Percentiles rank a stretch among this genome's conserved stretches.
Conservation (phyloP, 2,113 vertebrate species). For the Centropristis striata region DNA sequence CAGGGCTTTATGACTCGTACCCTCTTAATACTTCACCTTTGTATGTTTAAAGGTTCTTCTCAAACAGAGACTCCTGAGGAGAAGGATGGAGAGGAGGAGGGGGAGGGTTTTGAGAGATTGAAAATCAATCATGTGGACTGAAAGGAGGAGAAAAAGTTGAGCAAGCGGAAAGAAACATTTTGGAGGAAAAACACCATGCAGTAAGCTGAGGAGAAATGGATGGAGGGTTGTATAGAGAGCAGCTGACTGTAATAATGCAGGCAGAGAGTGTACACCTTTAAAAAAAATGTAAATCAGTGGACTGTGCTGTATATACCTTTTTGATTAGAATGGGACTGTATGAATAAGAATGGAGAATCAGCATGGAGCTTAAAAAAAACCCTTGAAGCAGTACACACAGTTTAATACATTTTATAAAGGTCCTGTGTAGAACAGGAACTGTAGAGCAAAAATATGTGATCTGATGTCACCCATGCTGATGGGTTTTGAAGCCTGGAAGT, state of each 20-base stretch:
- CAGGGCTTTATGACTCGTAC: constrained; percentile 20
- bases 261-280: background rate
- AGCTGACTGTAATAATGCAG: constrained; percentile 8
- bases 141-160: constrained; percentile 31
- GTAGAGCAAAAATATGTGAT: background rate
- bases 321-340: background rate
- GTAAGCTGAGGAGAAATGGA: constrained; percentile 2
- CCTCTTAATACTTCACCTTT: constrained; percentile 45
- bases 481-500: too few species aligned
- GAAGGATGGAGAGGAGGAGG: background rate
- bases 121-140: constrained; percentile 52
- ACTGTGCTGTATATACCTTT: constrained; percentile 5
- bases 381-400: background rate
- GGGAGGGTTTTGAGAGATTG: constrained; percentile 5
- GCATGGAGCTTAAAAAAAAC: background rate
- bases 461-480: background rate
- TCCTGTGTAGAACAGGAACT: background rate
- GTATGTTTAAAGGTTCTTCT: constrained; percentile 45
- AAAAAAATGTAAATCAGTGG: background rate
- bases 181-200: background rate
- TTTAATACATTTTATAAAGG: background rate
- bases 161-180: constrained; percentile 12
- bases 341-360: background rate
- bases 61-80: constrained; percentile 19
- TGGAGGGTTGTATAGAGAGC: background rate